Base-by-base conservation (phyloP, 1,140 invertebrate species). In the Oncopodura yosiiana region DNA sequence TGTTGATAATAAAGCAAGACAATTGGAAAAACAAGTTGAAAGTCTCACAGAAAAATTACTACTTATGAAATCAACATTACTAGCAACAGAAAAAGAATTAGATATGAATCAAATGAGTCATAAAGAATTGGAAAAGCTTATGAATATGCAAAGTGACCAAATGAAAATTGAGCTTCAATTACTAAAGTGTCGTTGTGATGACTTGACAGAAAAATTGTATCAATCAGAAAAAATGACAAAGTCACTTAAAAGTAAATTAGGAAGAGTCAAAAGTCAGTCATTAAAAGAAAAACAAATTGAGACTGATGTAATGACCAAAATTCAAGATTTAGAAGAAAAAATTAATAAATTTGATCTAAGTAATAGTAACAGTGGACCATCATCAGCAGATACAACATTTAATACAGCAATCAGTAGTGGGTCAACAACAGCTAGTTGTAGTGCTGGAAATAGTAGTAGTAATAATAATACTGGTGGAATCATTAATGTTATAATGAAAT, bases 211-310 rank as follows among this genome's bases (percentile, higher is more conserved):
- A 46, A 64, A 64, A 46, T 53, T 58, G 3, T 64, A 61, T 34
- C 61, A 61, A 29, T 52, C 52, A 9, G 62, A 64, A 30, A 61
- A 61, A 46, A 58, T 18, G 23, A 41, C 39, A 23, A 64, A 64
- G 54, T 41, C 48, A 3, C 30, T 61, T 3, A 54, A 58, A 29
- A 49, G 48, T 4, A 58, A 58, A 32, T 42, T 64, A 19, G 56
- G 51, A 18, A 58, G 62, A 6, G 56, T 58, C 24, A 58, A 60
- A 50, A 52, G 56, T 29, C 59, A 61, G 24, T 58, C 55, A 19
- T 53, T 64, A n/a, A 64, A 64, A 42, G 62, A 64, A 18, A 58
- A 53, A 52, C 55, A 64, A 39, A 49, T 64, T n/a, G 58, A 64
- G 34, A 52, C 30, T 30, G 62, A 64, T 36, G 39, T 64, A 3